phyloP scores from a whole-genome alignment of 2,888 invertebrate genomes.

The Ochropleura leucogaster region DNA sequence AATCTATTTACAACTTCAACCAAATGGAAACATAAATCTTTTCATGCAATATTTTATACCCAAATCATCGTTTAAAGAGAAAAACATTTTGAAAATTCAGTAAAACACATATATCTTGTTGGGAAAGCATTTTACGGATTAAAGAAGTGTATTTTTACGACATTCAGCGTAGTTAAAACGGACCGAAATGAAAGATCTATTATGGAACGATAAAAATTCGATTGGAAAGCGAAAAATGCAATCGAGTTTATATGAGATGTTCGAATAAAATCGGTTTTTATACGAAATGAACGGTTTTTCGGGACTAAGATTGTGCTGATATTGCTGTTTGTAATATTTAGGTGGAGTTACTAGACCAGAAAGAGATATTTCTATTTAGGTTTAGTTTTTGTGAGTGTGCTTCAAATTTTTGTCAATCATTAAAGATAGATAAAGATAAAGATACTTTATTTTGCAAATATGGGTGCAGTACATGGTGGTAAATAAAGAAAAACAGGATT shows the following conservation, averaged over 20 bases:
- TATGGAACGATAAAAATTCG: conserved; percentile 67
- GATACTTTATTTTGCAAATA: too few species aligned
- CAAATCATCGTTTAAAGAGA: conserved; percentile 53
- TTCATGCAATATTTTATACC: conserved; percentile 31
- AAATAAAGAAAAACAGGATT: too few species aligned
- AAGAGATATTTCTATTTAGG: background rate
- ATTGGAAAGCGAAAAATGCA: conserved; percentile 64
- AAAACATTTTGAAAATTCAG: conserved; percentile 58
- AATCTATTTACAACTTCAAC: conserved; percentile 20
- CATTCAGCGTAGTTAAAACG: conserved; percentile 61
- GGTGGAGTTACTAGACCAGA: background rate
- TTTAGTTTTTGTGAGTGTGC: background rate
- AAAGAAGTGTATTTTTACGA: conserved; percentile 64
- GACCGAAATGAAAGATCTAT: conserved; percentile 65
- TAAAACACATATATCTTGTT: conserved; percentile 57
- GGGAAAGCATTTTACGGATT: conserved; percentile 54
- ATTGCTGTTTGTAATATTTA: conserved; percentile 1
- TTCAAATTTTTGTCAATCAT: too few species aligned
- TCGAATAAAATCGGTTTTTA: conserved; percentile 61
- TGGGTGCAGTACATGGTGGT: too few species aligned
- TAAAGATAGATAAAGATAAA: too few species aligned
- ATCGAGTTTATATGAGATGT: conserved; percentile 65
- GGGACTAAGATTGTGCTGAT: conserved; percentile 7
- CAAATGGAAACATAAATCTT: conserved; percentile 42
- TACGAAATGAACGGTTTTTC: conserved; percentile 47